These are phyloP conservation scores for Spilarctia lutea DNA, from an alignment of 2,888 invertebrate genomes.

Conservation along the genomic window DNA sequence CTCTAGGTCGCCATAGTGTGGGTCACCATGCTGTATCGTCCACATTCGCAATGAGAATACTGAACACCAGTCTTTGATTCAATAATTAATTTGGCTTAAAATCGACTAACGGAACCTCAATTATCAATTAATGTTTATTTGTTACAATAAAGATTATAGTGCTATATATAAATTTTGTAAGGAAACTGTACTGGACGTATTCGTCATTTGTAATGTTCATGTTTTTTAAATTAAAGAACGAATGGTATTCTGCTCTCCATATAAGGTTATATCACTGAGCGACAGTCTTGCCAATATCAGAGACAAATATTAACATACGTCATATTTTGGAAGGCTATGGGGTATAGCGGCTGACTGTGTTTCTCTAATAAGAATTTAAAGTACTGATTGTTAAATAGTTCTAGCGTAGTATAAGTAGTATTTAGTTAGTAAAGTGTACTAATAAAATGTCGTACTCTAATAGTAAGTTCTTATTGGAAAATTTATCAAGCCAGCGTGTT, in stretches of 20 bases:
- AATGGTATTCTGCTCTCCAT: constrained; percentile 60
- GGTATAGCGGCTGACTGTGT: constrained; percentile 81
- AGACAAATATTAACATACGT: constrained; percentile 67
- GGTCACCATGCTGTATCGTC: too few species aligned
- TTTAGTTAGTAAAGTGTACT: constrained; percentile 68
- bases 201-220: background rate
- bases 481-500: constrained; percentile 58
- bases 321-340: constrained; percentile 76
- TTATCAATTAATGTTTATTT: too few species aligned
- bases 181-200: background rate
- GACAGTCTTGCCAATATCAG: constrained; percentile 63
- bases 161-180: background rate
- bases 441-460: constrained; percentile 81
- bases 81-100: too few species aligned
- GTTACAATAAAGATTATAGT: too few species aligned
- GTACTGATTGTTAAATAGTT: constrained; percentile 69
- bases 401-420: constrained; percentile 63
- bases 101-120: too few species aligned
- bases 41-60: too few species aligned
- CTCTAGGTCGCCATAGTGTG: too few species aligned
- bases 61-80: too few species aligned
- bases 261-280: constrained; percentile 70
- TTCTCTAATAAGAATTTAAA: constrained; percentile 73
- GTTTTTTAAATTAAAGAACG: constrained; percentile 18
- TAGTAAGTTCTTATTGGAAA: constrained; percentile 72